Conservation (phyloP, 1,140 invertebrate species). For the Teleopsis dalmanni region DNA sequence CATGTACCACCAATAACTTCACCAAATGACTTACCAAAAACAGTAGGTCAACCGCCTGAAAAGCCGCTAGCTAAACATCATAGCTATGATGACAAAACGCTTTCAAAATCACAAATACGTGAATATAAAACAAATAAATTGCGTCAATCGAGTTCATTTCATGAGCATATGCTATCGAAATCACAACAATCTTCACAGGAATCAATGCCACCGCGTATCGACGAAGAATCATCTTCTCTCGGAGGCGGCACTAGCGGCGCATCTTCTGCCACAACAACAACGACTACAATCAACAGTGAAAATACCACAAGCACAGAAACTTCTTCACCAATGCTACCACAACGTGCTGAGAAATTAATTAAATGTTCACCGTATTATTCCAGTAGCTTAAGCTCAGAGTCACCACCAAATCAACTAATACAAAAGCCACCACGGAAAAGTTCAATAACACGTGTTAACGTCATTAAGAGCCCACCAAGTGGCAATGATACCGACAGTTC, state of each 20-base stretch:
- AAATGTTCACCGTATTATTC: slow-evolving; percentile 63
- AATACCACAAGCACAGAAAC: slow-evolving; percentile 33
- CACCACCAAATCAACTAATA: slow-evolving; percentile 54
- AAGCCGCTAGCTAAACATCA: slow-evolving; percentile 55
- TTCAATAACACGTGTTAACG: slow-evolving; percentile 28
- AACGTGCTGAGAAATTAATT: slow-evolving; percentile 49
- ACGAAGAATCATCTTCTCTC: slow-evolving; percentile 26
- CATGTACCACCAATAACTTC: slow-evolving; percentile 28
- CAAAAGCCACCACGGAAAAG: slow-evolving; percentile 53
- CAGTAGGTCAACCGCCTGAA: slow-evolving; percentile 36
- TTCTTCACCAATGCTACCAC: slow-evolving; percentile 39
- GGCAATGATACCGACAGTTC: slow-evolving; percentile 63
- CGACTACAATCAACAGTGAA: slow-evolving; percentile 34
- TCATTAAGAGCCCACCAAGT: slow-evolving; percentile 57
- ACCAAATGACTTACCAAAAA: slow-evolving; percentile 30
- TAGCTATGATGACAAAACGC: slow-evolving; percentile 54
- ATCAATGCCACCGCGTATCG: slow-evolving; percentile 29
- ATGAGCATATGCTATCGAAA: slow-evolving; percentile 51
- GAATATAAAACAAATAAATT: slow-evolving; percentile 53
- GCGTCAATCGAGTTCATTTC: slow-evolving; percentile 54
- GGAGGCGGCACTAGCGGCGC: slow-evolving; percentile 26
- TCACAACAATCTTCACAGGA: slow-evolving; percentile 39
- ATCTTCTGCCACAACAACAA: slow-evolving; percentile 36
- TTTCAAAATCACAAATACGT: slow-evolving; percentile 55
- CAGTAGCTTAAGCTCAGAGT: slow-evolving; percentile 59